Evolutionary conservation across 2,888 invertebrate genomes (phyloP).

Genomic region (Chymomyza amoena): DNA sequence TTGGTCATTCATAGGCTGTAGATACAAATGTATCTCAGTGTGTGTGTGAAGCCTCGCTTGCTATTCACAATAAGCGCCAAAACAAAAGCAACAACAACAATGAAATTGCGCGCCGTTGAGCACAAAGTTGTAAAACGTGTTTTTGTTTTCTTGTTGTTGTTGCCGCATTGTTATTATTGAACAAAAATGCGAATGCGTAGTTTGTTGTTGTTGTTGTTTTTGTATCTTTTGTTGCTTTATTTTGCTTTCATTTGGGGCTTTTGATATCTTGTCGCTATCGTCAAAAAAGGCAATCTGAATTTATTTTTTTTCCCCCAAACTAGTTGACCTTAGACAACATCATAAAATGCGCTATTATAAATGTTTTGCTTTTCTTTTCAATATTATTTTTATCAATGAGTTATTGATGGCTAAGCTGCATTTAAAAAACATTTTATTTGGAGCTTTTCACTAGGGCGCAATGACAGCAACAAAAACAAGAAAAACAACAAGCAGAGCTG

Average conservation of each 20-base stretch:
- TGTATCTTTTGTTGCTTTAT: constrained; percentile 27
- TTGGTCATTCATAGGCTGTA: constrained; percentile 60
- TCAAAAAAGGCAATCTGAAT: constrained; percentile 6
- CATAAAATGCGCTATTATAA: constrained; percentile 21
- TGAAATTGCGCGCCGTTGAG: constrained; percentile 60
- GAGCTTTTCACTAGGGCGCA: neutral
- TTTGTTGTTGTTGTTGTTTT: constrained; percentile 30
- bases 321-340: constrained; percentile 64
- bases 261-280: constrained; percentile 2
- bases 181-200: constrained; percentile 57
- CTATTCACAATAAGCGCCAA: constrained; percentile 53
- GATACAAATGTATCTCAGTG: neutral
- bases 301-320: constrained; percentile 29
- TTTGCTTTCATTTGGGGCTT: constrained; percentile 48
- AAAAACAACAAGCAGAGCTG: neutral
- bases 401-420: neutral
- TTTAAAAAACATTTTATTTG: neutral
- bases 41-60: constrained; percentile 32
- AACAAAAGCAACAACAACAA: constrained; percentile 38
- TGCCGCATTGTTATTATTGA: constrained; percentile 19
- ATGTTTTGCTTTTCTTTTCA: constrained; percentile 15
- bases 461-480: constrained; percentile 2
- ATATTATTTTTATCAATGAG: constrained; percentile 31
- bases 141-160: constrained; percentile 47
- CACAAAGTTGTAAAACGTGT: constrained; percentile 66